These are phyloP conservation scores for Drosophila tani DNA, from an alignment of 1,140 invertebrate species.

Conservation along the genomic window DNA sequence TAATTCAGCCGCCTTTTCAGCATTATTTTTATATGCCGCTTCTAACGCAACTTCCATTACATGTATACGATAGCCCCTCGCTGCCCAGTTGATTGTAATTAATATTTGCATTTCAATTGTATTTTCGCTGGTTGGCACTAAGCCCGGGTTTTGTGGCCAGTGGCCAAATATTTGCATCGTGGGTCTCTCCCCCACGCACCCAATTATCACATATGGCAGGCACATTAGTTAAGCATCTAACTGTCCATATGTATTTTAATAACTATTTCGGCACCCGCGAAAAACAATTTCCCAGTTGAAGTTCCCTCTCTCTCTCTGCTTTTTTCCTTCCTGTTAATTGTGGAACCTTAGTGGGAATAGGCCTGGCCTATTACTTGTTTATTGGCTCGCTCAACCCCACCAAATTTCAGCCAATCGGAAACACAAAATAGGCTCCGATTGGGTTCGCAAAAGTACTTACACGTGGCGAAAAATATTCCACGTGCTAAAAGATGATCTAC, in stretches of 20 bases:
- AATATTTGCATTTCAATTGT: slow-evolving; percentile 55
- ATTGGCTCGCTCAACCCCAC: slow-evolving; percentile 7
- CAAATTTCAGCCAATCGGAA: slow-evolving; percentile 14
- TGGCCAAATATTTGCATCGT: slow-evolving; percentile 40
- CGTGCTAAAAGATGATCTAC: no score
- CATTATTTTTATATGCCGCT: no score
- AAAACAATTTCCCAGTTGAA: slow-evolving; percentile 37
- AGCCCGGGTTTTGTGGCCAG: slow-evolving; percentile 33
- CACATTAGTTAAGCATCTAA: slow-evolving; percentile 57
- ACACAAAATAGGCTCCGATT: background rate
- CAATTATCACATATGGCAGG: slow-evolving; percentile 52
- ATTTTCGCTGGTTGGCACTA: slow-evolving; percentile 29
- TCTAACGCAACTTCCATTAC: no score
- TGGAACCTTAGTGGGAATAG: slow-evolving; percentile 8
- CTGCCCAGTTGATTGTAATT: slow-evolving; percentile 38
- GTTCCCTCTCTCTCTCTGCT: background rate
- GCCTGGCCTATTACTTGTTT: slow-evolving; percentile 7
- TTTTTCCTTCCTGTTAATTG: slow-evolving; percentile 10
- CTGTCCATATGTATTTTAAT: slow-evolving; percentile 73
- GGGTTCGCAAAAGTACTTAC: slow-evolving; percentile 1
- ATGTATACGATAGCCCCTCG: slow-evolving; percentile 11
- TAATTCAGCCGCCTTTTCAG: no score
- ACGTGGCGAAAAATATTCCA: background rate
- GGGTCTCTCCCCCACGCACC: slow-evolving; percentile 7
- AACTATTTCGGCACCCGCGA: slow-evolving; percentile 31